These are phyloP conservation scores for Liopterus haemorrhoidalis DNA, from an alignment of 2,888 invertebrate genomes.

Conservation along the genomic window DNA sequence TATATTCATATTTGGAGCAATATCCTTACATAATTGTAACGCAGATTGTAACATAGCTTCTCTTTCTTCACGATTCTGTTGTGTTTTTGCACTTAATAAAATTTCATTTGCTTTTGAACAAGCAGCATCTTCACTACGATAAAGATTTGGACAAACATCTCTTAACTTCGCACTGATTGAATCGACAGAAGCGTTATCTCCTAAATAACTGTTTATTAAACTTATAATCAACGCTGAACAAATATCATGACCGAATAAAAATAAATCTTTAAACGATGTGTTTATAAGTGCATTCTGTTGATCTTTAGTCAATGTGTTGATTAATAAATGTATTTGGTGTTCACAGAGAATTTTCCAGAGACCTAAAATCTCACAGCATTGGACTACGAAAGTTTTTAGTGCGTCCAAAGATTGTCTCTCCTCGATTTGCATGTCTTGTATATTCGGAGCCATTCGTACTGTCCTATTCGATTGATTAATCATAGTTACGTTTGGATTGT, in stretches of 20 bases:
- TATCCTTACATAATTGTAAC: conserved; percentile 79
- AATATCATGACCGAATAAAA: conserved; percentile 71
- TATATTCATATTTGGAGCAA: conserved; percentile 80
- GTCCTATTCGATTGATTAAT: conserved; percentile 32
- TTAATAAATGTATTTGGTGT: conserved; percentile 81
- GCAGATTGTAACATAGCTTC: conserved; percentile 73
- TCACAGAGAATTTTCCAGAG: conserved; percentile 90
- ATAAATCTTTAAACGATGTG: conserved; percentile 66
- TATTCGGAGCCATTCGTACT: conserved; percentile 35
- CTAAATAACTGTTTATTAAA: conserved; percentile 85
- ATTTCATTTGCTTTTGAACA: conserved; percentile 93
- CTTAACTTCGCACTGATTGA: conserved; percentile 81
- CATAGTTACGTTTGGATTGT: not conserved
- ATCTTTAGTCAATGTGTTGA: conserved; percentile 61
- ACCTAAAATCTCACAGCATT: conserved; percentile 83
- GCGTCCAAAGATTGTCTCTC: conserved; percentile 75
- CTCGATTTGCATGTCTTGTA: conserved; percentile 52
- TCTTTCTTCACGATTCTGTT: conserved; percentile 67
- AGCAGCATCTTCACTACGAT: conserved; percentile 91
- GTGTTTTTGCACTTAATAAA: conserved; percentile 71
- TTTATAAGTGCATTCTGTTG: conserved; percentile 59
- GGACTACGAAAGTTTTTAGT: conserved; percentile 57
- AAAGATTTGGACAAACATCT: conserved; percentile 88
- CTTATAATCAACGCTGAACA: conserved; percentile 72
- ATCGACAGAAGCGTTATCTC: conserved; percentile 92